Base-by-base conservation (phyloP, 1,140 invertebrate genomes). In the Nasonia vitripennis region DNA sequence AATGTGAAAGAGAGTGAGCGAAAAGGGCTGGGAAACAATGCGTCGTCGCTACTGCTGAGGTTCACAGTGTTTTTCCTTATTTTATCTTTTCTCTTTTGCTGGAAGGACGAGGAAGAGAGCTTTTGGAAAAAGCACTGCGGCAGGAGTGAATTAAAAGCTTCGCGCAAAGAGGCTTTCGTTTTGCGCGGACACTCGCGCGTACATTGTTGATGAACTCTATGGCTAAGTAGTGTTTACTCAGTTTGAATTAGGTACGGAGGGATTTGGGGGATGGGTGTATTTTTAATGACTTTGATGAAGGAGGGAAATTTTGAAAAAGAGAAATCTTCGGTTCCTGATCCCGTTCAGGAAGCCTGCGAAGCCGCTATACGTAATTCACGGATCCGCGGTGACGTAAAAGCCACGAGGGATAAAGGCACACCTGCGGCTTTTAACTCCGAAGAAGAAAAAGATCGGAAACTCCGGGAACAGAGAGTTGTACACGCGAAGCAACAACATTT, bases 291-390 rank as follows among this genome's bases (percentile, higher is more conserved):
- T 62, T 62, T 27, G 27, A 27, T 4, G 20, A 6, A 62, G 55
- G 11, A 12, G 48, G 14, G 11, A 51, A 17, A 2, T 51, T 51
- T 51, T 14, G 14, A 17, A 14, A 14, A 55, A 3, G 4, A 17
- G 51, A 55, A 55, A 4, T 55, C 51, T 55, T 20, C 5, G 51
- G 12, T 14, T 37, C 5, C 4, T 3, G 5, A 55, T 55, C 12
- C 12, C 0, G 4, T 55, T 1, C 62, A 14, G 3, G 48, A 83
- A 83, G 74, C 70, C 75, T 48, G 71, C 83, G 78, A 88, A 88
- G 87, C 87, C 84, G 7, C 20, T 83, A 83, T 88, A 86, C 88
- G 85, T 73, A 89, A 89, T 89, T 89, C 88, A 89, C 88, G 86
- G 78, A 84, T 41, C 55, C 11, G 27, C 45, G 70, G 23, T 7